These are phyloP conservation scores for Pseudachorutes palmiensis DNA, from an alignment of 1,140 invertebrate species.

Conservation along the genomic window DNA sequence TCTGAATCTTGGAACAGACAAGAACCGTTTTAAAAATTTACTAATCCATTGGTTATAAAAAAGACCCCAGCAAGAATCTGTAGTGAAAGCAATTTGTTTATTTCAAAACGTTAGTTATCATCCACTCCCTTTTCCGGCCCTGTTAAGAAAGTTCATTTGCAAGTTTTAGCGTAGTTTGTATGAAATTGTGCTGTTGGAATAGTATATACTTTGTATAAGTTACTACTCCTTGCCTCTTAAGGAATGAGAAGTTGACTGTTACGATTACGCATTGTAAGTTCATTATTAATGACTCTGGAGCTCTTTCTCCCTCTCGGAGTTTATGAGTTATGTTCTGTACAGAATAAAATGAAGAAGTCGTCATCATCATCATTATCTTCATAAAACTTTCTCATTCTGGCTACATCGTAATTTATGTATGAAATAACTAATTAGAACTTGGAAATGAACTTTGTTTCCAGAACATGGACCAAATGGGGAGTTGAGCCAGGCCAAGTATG, in stretches of 20 bases:
- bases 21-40: too few relatives aligned
- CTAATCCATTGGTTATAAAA: too few relatives aligned
- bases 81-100: not conserved
- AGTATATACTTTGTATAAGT: too few relatives aligned
- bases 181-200: too few relatives aligned
- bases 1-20: too few relatives aligned
- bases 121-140: not conserved
- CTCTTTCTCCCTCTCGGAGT: not conserved
- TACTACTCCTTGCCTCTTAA: not conserved
- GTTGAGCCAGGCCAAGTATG: not conserved
- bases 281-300: not conserved
- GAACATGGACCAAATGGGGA: not conserved
- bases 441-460: not conserved
- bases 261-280: constrained; percentile 2
- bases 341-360: constrained; percentile 10
- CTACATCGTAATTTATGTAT: not conserved
- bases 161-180: not conserved
- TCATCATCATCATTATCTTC: constrained; percentile 11
- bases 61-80: too few relatives aligned
- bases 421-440: not conserved
- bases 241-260: not conserved
- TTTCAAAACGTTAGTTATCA: not conserved
- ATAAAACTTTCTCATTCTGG: constrained; percentile 5
- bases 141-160: not conserved
- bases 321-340: constrained; percentile 13